A percentile compares a stretch with the other conserved stretches of the same genome.
phyloP scores from a whole-genome alignment of 2,113 vertebrate genomes.

The Ginglymostoma cirratum region DNA sequence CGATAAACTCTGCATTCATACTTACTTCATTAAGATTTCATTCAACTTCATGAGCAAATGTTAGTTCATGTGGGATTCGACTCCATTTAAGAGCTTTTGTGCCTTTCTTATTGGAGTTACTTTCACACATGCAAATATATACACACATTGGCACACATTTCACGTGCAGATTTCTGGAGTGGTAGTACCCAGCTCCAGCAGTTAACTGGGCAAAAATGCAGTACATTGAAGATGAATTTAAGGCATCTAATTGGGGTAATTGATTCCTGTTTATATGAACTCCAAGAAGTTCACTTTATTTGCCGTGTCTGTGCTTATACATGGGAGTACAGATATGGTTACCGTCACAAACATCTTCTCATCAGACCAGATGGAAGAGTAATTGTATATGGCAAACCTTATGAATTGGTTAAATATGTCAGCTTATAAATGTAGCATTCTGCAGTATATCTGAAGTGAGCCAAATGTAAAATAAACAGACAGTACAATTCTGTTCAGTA shows the following conservation, averaged over 20 bases:
- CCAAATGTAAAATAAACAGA: constrained; percentile 1
- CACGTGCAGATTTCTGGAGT: neutral
- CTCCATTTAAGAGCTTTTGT: neutral
- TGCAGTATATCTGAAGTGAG: neutral
- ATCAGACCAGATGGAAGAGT: neutral
- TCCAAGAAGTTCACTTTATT: neutral
- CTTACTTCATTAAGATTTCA: neutral
- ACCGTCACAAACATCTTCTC: neutral
- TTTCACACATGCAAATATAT: neutral
- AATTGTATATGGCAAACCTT: neutral
- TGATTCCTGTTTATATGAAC: neutral
- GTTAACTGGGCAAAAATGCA: neutral
- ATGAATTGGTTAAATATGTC: neutral
- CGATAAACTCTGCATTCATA: neutral
- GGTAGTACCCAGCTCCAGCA: neutral
- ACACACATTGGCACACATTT: neutral
- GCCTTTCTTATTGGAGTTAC: neutral
- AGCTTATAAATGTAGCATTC: neutral
- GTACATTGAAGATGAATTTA: neutral
- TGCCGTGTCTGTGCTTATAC: neutral
- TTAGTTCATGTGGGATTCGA: neutral
- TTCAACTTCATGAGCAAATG: neutral
- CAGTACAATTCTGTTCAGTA: neutral
- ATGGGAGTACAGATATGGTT: too few relatives aligned
- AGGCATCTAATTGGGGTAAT: neutral